Conservation (phyloP, 1,140 invertebrate genomes). For the Hesperophylax magnus region DNA sequence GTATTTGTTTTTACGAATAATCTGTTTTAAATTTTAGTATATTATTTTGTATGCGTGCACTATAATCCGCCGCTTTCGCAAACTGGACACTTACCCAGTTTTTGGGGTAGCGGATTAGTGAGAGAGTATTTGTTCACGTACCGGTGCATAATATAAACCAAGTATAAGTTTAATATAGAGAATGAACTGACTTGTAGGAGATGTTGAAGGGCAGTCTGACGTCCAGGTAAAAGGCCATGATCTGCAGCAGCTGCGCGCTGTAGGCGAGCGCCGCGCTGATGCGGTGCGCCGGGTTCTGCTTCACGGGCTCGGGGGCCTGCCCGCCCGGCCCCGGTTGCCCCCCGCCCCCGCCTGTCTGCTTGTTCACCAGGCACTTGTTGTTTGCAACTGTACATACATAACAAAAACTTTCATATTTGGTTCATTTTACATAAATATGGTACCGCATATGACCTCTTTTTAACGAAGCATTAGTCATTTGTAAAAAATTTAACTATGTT, state of each 20-base stretch:
- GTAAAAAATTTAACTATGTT: no score
- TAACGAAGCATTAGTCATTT: no score
- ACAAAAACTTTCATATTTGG: neutral
- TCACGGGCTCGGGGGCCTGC: conserved; percentile 62
- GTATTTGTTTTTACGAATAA: no score
- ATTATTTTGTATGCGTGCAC: no score
- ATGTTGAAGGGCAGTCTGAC: conserved; percentile 82
- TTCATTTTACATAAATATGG: neutral
- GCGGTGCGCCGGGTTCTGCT: conserved; percentile 77
- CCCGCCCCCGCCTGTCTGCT: conserved; percentile 54
- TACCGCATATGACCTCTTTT: no score
- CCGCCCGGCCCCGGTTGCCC: neutral
- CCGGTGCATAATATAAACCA: no score
- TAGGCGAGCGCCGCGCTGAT: conserved; percentile 86
- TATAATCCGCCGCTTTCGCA: no score
- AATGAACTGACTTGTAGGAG: conserved; percentile 75
- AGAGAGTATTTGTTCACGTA: no score
- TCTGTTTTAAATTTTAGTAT: no score
- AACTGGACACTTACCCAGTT: no score
- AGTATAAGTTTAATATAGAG: no score
- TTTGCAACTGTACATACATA: conserved; percentile 57
- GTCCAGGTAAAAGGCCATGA: conserved; percentile 85
- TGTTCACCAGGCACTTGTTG: conserved; percentile 61
- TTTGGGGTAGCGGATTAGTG: no score
- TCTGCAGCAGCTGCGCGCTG: conserved; percentile 84